phyloP scores from a whole-genome alignment of 2,888 invertebrate species.

The Tromatobia lineatoria region DNA sequence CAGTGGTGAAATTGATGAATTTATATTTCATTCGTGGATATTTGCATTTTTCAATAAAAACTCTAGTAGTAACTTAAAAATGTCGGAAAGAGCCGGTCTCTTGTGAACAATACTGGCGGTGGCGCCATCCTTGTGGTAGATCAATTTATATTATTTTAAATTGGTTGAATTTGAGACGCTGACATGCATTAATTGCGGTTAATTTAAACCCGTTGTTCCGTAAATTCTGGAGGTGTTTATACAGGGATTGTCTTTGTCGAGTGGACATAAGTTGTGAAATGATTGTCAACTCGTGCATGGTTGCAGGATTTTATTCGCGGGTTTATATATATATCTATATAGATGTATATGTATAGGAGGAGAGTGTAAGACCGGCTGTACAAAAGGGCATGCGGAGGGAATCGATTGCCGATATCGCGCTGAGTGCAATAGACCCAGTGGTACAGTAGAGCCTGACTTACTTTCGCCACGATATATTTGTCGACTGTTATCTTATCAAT shows the following conservation, averaged over 20 bases:
- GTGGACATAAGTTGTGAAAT: too few relatives aligned
- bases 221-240: too few relatives aligned
- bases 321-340: not conserved
- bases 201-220: not conserved
- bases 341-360: not conserved
- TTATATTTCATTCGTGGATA: too few relatives aligned
- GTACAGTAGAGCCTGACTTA: not conserved
- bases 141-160: not conserved
- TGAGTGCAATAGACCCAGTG: not conserved
- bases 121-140: not conserved
- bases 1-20: too few relatives aligned
- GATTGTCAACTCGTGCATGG: too few relatives aligned
- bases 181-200: not conserved
- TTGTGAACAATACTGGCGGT: not conserved
- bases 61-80: not conserved
- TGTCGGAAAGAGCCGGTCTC: not conserved
- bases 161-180: not conserved
- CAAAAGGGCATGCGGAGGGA: constrained; percentile 2
- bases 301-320: too few relatives aligned
- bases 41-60: not conserved
- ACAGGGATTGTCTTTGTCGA: too few relatives aligned
- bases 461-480: not conserved
- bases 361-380: not conserved
- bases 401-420: constrained; percentile 22
- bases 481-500: not conserved